Evolutionary conservation across 2,888 invertebrate species (phyloP).

Genomic region (Xiphydria camelus): DNA sequence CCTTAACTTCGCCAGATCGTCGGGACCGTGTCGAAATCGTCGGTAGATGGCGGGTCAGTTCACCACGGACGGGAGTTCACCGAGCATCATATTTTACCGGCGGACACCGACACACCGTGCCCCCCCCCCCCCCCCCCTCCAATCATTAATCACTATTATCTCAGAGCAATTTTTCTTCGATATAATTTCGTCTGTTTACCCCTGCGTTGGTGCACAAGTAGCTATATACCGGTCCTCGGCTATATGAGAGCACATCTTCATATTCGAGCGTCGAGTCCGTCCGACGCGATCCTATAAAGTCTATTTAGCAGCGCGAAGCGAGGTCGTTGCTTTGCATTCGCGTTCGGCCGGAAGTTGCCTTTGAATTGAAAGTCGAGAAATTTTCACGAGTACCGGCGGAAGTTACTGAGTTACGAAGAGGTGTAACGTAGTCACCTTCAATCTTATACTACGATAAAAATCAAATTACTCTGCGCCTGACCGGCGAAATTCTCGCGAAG

Average conservation of each 20-base stretch:
- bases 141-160: slow-evolving; percentile 55
- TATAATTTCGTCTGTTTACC: slow-evolving; percentile 55
- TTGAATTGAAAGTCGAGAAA: no score
- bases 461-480: no score
- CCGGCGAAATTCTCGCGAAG: no score
- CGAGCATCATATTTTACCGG: slow-evolving; percentile 44
- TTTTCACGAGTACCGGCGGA: no score
- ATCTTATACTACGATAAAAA: no score
- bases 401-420: no score
- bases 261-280: no score
- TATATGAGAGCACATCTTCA: slow-evolving; percentile 17
- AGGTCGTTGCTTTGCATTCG: no score
- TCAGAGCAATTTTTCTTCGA: slow-evolving; percentile 53
- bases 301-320: no score
- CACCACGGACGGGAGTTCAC: slow-evolving; percentile 29
- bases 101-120: slow-evolving; percentile 24
- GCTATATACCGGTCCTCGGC: slow-evolving; percentile 29
- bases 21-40: slow-evolving; percentile 31
- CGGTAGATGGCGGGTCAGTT: slow-evolving; percentile 29
- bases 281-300: no score
- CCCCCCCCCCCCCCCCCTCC: slow-evolving; percentile 18
- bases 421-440: no score
- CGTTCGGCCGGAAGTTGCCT: no score
- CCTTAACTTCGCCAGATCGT: slow-evolving; percentile 17
- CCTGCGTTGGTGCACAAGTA: slow-evolving; percentile 40